Conservation (phyloP, 2,888 invertebrate genomes). For the Aphodius granarius region DNA sequence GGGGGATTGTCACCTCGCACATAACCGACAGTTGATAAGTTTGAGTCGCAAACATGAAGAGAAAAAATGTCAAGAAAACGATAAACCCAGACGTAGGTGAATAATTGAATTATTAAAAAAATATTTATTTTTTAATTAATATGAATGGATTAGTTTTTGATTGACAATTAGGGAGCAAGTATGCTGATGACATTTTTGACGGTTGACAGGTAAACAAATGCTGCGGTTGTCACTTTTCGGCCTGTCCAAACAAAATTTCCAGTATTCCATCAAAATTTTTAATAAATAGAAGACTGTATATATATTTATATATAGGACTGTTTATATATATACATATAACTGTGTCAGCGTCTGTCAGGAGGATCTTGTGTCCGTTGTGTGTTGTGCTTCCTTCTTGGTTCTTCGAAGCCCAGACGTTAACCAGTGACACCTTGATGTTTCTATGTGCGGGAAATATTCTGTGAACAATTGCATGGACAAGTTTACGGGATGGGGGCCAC, state of each 20-base stretch:
- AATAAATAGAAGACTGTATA: constrained; percentile 19
- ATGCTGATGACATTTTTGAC: constrained; percentile 19
- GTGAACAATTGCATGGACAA: constrained; percentile 42
- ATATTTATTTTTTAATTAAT: neutral
- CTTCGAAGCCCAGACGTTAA: neutral
- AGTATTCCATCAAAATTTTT: constrained; percentile 29
- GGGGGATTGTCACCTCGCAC: neutral
- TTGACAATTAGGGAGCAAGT: constrained; percentile 19
- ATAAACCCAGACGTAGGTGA: neutral
- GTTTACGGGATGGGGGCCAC: constrained; percentile 47
- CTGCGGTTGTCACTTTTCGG: constrained; percentile 27
- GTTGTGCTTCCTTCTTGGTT: neutral
- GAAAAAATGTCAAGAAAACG: neutral
- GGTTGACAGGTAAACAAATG: constrained; percentile 24
- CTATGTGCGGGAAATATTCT: constrained; percentile 39
- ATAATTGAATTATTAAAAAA: neutral
- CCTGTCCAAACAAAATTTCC: constrained; percentile 30
- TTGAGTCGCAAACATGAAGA: neutral
- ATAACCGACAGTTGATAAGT: neutral
- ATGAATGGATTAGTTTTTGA: neutral
- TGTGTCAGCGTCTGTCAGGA: neutral
- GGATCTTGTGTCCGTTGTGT: neutral
- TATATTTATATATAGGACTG: neutral
- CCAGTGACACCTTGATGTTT: constrained; percentile 21
- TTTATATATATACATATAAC: neutral